phyloP scores from a whole-genome alignment of 2,113 vertebrate genomes.

The Helogale parvula region DNA sequence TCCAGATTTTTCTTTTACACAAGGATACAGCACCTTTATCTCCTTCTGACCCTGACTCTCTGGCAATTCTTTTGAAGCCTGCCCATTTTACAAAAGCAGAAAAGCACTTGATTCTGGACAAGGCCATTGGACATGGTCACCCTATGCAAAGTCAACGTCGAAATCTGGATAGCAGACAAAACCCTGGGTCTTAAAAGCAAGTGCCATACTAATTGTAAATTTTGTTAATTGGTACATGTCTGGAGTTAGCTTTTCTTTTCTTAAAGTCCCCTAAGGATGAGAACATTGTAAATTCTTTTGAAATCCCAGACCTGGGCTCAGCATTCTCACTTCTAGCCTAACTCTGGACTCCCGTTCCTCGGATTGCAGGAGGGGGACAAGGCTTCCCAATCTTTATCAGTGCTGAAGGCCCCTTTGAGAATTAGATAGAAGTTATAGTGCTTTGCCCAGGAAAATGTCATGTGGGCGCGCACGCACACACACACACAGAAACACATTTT shows the following conservation, averaged over 20 bases:
- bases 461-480: not conserved
- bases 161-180: not conserved
- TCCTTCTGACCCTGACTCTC: not conserved
- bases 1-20: not conserved
- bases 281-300: not conserved
- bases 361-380: fast-evolving
- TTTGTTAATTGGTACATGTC: not conserved
- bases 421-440: not conserved
- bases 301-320: not conserved
- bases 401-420: not conserved
- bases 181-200: not conserved
- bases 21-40: not conserved
- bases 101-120: not conserved
- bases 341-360: not conserved
- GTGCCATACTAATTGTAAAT: not conserved
- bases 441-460: not conserved
- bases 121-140: not conserved
- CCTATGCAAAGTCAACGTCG: not conserved
- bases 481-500: not conserved
- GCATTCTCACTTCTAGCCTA: not conserved
- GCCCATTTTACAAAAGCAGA: not conserved
- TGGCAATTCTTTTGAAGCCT: not conserved
- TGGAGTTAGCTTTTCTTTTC: not conserved
- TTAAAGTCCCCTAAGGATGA: not conserved
- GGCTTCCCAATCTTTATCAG: not conserved